Conservation (phyloP, 2,113 vertebrate species). For the Mobula birostris region DNA sequence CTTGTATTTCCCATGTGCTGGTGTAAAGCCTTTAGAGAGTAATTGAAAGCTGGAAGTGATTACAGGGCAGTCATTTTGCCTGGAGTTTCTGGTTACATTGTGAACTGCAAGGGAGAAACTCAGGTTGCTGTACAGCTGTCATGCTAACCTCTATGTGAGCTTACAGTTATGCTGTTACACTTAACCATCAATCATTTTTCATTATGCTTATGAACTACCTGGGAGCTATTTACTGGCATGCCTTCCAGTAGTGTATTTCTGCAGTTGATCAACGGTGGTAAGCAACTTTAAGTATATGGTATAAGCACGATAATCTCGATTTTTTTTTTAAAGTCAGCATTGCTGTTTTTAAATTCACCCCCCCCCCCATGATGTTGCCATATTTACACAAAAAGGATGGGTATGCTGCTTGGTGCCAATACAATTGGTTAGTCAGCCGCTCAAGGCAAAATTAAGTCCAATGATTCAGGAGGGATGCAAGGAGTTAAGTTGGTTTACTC, state of each 20-base stretch:
- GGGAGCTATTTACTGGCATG: not conserved
- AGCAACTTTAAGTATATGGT: not conserved
- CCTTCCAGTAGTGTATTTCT: not conserved
- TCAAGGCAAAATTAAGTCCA: not conserved
- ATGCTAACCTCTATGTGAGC: not conserved
- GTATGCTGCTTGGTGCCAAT: not conserved
- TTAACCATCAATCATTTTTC: not conserved
- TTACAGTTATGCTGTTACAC: not conserved
- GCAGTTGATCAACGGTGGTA: not conserved
- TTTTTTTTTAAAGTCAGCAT: too few relatives aligned
- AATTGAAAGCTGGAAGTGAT: slow-evolving; percentile 9
- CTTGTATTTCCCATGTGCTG: not conserved
- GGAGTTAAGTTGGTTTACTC: not conserved
- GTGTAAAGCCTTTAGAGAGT: not conserved
- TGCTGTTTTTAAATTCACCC: too few relatives aligned
- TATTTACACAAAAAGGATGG: not conserved
- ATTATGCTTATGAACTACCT: not conserved
- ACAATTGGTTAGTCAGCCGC: not conserved
- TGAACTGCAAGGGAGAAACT: slow-evolving; percentile 16
- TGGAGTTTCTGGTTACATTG: slow-evolving; percentile 8
- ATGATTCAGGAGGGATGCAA: not conserved
- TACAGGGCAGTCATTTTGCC: not conserved
- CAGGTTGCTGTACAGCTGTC: not conserved
- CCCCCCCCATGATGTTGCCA: not conserved
- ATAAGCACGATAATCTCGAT: not conserved